A percentile compares a stretch with the other conserved stretches of the same genome.
Evolutionary conservation across 1,140 invertebrate genomes (phyloP).

Genomic region (Carcinoscorpius rotundicauda): DNA sequence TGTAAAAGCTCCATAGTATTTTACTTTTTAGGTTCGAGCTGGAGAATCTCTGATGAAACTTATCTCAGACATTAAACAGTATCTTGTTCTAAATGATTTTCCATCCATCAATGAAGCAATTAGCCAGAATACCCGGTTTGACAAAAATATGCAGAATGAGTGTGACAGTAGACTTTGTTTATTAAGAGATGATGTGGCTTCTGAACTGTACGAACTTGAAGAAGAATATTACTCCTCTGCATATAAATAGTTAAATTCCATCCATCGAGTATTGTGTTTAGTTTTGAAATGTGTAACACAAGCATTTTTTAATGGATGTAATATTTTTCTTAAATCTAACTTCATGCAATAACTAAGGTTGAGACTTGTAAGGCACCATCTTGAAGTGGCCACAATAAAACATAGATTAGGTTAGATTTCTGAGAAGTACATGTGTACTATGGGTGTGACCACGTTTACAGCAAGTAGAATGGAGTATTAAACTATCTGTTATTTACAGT

Average conservation of each 20-base stretch:
- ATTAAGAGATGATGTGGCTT: conserved; percentile 83
- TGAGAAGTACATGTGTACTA: too few relatives aligned
- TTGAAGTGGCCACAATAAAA: too few relatives aligned
- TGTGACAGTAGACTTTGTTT: conserved; percentile 88
- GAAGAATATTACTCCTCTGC: conserved; percentile 95
- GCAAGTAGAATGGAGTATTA: too few relatives aligned
- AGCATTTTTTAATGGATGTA: too few relatives aligned
- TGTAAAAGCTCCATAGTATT: neutral
- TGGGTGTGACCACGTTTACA: too few relatives aligned
- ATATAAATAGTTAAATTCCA: conserved; percentile 47
- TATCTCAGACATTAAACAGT: conserved; percentile 92
- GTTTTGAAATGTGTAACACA: too few relatives aligned
- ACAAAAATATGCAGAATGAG: conserved; percentile 69
- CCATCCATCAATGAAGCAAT: conserved; percentile 94
- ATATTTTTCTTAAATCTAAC: too few relatives aligned
- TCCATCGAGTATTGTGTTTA: too few relatives aligned
- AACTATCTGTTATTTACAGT: too few relatives aligned
- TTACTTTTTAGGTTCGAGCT: conserved; percentile 51
- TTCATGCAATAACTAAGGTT: too few relatives aligned
- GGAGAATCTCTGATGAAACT: conserved; percentile 93
- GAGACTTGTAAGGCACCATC: too few relatives aligned
- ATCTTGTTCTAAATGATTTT: conserved; percentile 92
- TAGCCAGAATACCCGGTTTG: conserved; percentile 69
- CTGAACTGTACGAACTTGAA: conserved; percentile 89
- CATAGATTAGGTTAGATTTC: too few relatives aligned